Evolutionary conservation across 2,888 invertebrate species (phyloP).

Genomic region (Petrolisthes cinctipes): DNA sequence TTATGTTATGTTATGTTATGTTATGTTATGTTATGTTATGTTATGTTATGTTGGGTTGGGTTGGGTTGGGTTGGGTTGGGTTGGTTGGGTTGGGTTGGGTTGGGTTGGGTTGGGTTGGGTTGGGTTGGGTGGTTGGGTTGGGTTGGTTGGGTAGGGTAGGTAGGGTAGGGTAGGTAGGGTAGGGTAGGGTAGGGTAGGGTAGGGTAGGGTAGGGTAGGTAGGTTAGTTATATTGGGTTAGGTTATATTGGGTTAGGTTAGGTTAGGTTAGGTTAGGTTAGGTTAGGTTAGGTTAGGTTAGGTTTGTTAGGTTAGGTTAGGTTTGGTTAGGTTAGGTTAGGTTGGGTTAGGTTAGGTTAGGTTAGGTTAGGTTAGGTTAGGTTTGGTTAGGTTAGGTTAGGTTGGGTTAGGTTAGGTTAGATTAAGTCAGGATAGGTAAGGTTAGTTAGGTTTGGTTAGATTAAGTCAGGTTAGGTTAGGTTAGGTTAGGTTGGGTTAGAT

Average conservation of each 20-base stretch:
- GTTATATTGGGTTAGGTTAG: constrained; percentile 21
- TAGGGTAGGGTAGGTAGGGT: constrained; percentile 21
- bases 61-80: background rate
- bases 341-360: constrained; percentile 32
- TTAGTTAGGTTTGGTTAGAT: too few species aligned
- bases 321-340: constrained; percentile 17
- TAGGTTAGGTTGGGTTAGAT: too few species aligned
- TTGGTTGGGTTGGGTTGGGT: too few species aligned
- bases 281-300: constrained; percentile 21
- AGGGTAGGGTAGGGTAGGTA: constrained; percentile 6
- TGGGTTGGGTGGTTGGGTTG: constrained; percentile 9
- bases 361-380: constrained; percentile 16
- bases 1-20: too few species aligned
- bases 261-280: constrained; percentile 30
- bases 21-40: too few species aligned
- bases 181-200: background rate
- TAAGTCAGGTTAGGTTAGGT: too few species aligned
- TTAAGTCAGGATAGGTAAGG: too few species aligned
- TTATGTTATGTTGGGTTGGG: background rate
- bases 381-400: too few species aligned
- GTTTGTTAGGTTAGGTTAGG: constrained; percentile 23
- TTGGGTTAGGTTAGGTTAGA: too few species aligned
- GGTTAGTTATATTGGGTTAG: constrained; percentile 22
- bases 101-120: constrained; percentile 15
- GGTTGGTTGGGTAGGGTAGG: too few species aligned